A percentile compares a stretch with the other conserved stretches of the same genome.
These are phyloP conservation scores for Ariopsis seemanni DNA, from an alignment of 2,113 vertebrate species.

Conservation along the genomic window DNA sequence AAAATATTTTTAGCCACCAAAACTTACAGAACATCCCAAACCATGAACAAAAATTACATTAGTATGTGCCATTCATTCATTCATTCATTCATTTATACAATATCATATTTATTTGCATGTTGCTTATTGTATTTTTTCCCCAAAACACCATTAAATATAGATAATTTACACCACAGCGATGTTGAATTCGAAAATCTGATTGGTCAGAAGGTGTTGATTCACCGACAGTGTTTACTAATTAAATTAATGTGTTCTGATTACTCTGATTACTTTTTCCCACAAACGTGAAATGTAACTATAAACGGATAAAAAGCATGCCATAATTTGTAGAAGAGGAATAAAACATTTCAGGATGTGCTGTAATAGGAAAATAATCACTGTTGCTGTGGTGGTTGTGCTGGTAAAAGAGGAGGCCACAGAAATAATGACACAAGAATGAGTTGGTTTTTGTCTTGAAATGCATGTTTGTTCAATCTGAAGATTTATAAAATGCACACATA, in stretches of 20 bases:
- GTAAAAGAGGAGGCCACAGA: neutral
- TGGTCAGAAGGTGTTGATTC: neutral
- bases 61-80: neutral
- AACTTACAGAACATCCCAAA: neutral
- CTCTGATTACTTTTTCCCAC: neutral
- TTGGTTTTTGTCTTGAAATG: slow-evolving; percentile 7
- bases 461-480: neutral
- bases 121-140: neutral
- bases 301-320: neutral
- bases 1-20: neutral
- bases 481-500: slow-evolving; percentile 26
- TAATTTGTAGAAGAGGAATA: neutral
- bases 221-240: neutral
- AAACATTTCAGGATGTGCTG: neutral
- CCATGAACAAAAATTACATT: neutral
- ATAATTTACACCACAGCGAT: neutral
- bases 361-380: neutral
- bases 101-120: neutral
- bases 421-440: slow-evolving; percentile 27
- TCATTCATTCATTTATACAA: too few relatives aligned
- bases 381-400: neutral
- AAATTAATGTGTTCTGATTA: neutral
- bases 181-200: neutral
- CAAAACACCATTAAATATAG: neutral
- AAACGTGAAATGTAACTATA: neutral